Percentiles rank a stretch among this genome's conserved stretches.
Conservation (phyloP, 2,113 vertebrate genomes). For the Petrocephalus microphthalmus region DNA sequence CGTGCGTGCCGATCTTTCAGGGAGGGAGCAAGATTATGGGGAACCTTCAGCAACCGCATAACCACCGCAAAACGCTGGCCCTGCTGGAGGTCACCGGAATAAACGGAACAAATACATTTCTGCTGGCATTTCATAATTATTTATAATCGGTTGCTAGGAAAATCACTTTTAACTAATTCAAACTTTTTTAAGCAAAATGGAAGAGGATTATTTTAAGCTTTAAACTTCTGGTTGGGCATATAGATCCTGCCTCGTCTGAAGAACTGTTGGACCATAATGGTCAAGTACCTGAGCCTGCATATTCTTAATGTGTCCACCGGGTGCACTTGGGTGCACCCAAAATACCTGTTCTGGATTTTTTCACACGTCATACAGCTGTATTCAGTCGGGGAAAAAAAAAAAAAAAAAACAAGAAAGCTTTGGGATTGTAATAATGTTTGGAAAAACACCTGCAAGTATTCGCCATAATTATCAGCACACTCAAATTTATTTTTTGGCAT, state of each 20-base stretch:
- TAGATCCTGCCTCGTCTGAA: background rate
- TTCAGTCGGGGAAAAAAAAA: background rate
- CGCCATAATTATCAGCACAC: background rate
- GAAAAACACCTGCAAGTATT: background rate
- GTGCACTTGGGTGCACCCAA: background rate
- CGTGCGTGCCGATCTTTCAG: constrained; percentile 26
- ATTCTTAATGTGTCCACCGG: background rate
- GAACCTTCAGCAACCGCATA: background rate
- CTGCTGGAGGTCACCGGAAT: background rate
- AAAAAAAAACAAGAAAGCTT: background rate
- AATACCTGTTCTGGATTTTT: background rate
- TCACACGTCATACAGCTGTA: background rate
- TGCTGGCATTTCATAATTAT: background rate
- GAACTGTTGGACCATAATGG: too few species aligned
- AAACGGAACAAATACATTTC: background rate
- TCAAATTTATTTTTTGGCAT: background rate
- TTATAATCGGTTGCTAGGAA: background rate
- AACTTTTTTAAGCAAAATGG: background rate
- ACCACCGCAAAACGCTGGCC: background rate
- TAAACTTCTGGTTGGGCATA: background rate
- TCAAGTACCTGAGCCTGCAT: background rate
- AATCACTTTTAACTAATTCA: background rate
- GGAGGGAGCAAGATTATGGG: constrained; percentile 18
- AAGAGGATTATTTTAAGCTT: background rate
- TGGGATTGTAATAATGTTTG: background rate